Evolutionary conservation across 2,888 invertebrate genomes (phyloP).

Genomic region (Coleophora flavipennella): DNA sequence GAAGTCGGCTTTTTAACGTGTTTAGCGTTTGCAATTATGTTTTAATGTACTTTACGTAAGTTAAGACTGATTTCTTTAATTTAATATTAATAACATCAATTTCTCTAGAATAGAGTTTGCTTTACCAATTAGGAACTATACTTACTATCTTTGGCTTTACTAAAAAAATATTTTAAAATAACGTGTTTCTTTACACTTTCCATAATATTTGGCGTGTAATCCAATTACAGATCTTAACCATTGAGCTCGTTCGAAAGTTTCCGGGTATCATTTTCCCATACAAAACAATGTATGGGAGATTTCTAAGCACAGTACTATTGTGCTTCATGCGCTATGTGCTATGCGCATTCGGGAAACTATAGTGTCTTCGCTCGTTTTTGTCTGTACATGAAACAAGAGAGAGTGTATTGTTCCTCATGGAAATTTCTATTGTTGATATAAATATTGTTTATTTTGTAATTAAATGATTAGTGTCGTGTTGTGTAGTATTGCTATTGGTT

Average conservation of each 20-base stretch:
- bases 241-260: slow-evolving; percentile 37
- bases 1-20: too few species aligned
- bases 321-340: slow-evolving; percentile 19
- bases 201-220: slow-evolving; percentile 10
- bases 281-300: slow-evolving; percentile 21
- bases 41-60: too few species aligned
- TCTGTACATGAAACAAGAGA: slow-evolving; percentile 14
- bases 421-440: slow-evolving; percentile 7
- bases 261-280: slow-evolving; percentile 38
- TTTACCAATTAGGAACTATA: too few species aligned
- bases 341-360: slow-evolving; percentile 2
- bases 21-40: too few species aligned
- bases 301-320: slow-evolving; percentile 1
- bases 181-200: neutral
- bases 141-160: too few species aligned
- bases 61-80: too few species aligned
- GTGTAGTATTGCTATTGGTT: too few species aligned
- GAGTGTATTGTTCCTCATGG: slow-evolving; percentile 28
- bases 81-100: too few species aligned
- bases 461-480: too few species aligned
- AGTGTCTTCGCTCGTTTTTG: slow-evolving; percentile 26
- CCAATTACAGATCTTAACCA: slow-evolving; percentile 15
- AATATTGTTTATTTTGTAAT: too few species aligned
- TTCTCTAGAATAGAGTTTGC: too few species aligned
- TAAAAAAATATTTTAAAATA: neutral